Conservation (phyloP, 2,888 invertebrate genomes). For the Himalopsyche japonica region DNA sequence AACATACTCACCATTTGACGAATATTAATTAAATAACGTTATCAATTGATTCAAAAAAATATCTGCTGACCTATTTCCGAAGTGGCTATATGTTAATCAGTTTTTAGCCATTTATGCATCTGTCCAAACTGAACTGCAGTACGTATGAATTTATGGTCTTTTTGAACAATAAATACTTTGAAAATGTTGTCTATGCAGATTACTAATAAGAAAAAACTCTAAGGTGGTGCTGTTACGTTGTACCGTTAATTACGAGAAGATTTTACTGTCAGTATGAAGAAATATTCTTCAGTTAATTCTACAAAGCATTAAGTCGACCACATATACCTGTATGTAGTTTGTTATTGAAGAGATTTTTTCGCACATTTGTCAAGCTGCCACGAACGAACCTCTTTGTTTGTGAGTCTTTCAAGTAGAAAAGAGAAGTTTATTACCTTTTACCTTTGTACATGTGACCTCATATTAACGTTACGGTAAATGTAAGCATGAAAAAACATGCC, state of each 20-base stretch:
- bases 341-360: neutral
- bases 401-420: neutral
- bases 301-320: neutral
- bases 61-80: too few species aligned
- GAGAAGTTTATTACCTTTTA: neutral
- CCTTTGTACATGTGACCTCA: neutral
- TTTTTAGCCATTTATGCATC: too few species aligned
- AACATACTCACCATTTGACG: too few species aligned
- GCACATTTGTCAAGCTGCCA: neutral
- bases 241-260: neutral
- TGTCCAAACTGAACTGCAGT: too few species aligned
- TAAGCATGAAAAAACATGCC: neutral
- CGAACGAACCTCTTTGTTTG: neutral
- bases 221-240: too few species aligned
- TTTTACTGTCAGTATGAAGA: neutral
- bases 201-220: too few species aligned
- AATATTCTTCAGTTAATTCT: neutral
- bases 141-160: too few species aligned
- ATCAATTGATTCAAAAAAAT: too few species aligned
- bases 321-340: neutral
- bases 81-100: too few species aligned
- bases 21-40: too few species aligned
- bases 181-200: too few species aligned
- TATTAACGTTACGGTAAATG: neutral
- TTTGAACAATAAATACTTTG: too few species aligned